These are phyloP conservation scores for Myotis findleyi DNA, from an alignment of 2,797 vertebrate genomes.

Conservation along the genomic window DNA sequence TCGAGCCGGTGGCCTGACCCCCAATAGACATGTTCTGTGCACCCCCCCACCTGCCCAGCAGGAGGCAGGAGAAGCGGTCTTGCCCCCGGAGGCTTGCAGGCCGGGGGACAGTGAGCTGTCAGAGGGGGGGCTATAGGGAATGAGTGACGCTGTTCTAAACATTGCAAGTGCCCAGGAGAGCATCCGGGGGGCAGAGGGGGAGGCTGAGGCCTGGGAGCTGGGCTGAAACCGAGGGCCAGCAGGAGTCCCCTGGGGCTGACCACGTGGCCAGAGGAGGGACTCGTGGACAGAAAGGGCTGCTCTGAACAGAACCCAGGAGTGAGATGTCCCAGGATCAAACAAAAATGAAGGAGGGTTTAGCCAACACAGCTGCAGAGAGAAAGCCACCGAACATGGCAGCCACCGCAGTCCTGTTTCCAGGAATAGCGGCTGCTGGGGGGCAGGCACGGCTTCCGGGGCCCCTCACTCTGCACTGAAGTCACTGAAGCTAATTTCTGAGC, in stretches of 20 bases:
- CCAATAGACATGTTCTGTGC: no score
- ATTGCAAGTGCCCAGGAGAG: no score
- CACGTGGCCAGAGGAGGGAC: fast-evolving
- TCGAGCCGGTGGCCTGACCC: no score
- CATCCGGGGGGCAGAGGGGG: no score
- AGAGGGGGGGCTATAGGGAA: no score
- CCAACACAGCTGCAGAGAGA: fast-evolving
- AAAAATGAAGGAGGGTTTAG: neutral
- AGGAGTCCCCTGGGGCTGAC: fast-evolving
- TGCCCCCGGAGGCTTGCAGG: no score
- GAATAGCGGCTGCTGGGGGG: fast-evolving
- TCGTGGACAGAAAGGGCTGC: neutral
- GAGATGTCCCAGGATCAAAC: neutral
- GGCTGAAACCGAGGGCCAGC: neutral
- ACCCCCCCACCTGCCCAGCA: no score
- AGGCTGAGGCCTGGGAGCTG: neutral
- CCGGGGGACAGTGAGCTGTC: no score
- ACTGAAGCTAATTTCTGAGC: neutral
- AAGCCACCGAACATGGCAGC: fast-evolving
- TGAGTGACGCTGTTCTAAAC: no score
- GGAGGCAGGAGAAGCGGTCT: no score
- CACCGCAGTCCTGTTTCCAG: neutral
- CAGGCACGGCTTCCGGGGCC: fast-evolving
- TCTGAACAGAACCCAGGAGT: neutral
- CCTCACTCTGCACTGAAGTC: fast-evolving